phyloP scores from a whole-genome alignment of 2,113 vertebrate genomes.

The Sander lucioperca region DNA sequence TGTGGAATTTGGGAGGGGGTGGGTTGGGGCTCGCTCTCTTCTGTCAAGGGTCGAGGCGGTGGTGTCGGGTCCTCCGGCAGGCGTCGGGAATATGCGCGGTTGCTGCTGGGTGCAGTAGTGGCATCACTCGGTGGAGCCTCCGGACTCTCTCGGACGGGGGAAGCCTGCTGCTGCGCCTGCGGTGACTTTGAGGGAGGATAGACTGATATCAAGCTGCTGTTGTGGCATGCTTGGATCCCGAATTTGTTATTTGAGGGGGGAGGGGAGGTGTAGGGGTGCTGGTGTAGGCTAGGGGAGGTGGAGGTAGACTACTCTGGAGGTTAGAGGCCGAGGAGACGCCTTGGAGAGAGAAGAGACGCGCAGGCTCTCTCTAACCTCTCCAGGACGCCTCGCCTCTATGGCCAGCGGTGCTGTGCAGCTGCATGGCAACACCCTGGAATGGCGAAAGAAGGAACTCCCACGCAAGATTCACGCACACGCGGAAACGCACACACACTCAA shows the following conservation, averaged over 20 bases:
- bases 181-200: conserved; percentile 65
- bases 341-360: conserved; percentile 56
- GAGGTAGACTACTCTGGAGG: conserved; percentile 44
- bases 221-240: conserved; percentile 70
- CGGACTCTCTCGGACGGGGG: conserved; percentile 68
- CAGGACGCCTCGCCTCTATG: conserved; percentile 68
- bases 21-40: conserved; percentile 43
- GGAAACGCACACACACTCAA: conserved; percentile 29
- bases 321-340: conserved; percentile 61
- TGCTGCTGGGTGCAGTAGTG: conserved; percentile 75
- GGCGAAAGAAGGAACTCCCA: conserved; percentile 86
- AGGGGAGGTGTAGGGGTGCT: background rate
- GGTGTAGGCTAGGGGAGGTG: conserved; percentile 10
- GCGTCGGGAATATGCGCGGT: conserved; percentile 62
- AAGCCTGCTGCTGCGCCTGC: conserved; percentile 76
- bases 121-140: conserved; percentile 83
- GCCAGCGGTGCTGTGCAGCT: conserved; percentile 61
- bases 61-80: conserved; percentile 65
- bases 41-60: conserved; percentile 73
- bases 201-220: conserved; percentile 66
- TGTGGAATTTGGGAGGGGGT: background rate
- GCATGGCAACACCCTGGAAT: conserved; percentile 84
- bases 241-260: conserved; percentile 24
- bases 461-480: conserved; percentile 71
- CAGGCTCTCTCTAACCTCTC: conserved; percentile 42